phyloP scores from a whole-genome alignment of 2,888 invertebrate genomes.

The Drosophila conformis region DNA sequence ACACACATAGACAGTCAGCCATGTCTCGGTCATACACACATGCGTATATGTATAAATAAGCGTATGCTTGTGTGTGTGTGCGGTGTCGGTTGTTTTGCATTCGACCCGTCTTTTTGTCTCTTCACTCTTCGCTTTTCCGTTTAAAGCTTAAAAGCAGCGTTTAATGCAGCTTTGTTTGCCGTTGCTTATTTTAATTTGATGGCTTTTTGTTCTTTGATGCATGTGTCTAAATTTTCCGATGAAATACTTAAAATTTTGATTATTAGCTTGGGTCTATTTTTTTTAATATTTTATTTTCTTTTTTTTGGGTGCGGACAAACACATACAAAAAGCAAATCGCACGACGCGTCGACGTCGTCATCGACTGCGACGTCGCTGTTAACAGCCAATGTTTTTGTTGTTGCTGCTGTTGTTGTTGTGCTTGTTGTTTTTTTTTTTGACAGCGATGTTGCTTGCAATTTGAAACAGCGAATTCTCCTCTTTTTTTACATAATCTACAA shows the following conservation, averaged over 20 bases:
- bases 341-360: constrained; percentile 57
- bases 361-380: constrained; percentile 42
- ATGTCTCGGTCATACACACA: constrained; percentile 66
- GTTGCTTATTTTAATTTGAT: constrained; percentile 49
- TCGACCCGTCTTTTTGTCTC: constrained; percentile 58
- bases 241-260: constrained; percentile 47
- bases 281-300: constrained; percentile 2
- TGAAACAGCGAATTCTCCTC: constrained; percentile 10
- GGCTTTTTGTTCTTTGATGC: constrained; percentile 21
- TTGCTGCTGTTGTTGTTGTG: constrained; percentile 45
- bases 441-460: constrained; percentile 27
- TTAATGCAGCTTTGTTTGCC: constrained; percentile 41
- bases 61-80: constrained; percentile 29
- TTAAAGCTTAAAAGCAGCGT: constrained; percentile 32
- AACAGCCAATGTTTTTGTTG: constrained; percentile 49
- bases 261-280: constrained; percentile 37
- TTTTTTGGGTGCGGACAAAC: constrained; percentile 67
- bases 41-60: constrained; percentile 38
- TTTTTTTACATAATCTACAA: constrained; percentile 31
- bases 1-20: constrained; percentile 50
- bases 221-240: constrained; percentile 30
- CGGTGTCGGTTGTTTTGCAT: constrained; percentile 69
- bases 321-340: constrained; percentile 56
- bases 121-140: constrained; percentile 40
- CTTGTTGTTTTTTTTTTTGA: constrained; percentile 19